Conservation (phyloP, 2,888 invertebrate species). For the Pandemis corylana region DNA sequence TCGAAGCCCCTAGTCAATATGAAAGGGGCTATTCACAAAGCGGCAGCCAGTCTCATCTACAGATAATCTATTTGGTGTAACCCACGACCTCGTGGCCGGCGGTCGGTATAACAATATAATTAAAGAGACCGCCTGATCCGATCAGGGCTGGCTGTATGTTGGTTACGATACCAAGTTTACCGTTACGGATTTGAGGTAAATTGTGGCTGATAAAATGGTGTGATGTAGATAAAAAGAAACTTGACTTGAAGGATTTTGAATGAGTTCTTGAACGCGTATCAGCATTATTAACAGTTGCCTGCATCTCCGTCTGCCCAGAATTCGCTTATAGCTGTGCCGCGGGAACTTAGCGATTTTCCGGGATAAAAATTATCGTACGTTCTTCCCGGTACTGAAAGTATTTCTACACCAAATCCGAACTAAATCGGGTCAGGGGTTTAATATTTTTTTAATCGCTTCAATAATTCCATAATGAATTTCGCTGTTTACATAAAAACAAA, state of each 20-base stretch:
- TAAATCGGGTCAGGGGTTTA: no score
- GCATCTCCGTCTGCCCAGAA: no score
- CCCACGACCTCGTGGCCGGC: slow-evolving; percentile 78
- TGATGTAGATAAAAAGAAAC: neutral
- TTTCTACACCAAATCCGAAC: no score
- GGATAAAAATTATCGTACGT: no score
- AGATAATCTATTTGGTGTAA: slow-evolving; percentile 84
- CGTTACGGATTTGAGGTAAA: slow-evolving; percentile 4
- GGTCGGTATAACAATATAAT: slow-evolving; percentile 82
- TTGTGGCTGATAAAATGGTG: neutral
- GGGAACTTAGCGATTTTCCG: no score
- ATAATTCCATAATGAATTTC: no score
- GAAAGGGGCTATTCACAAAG: slow-evolving; percentile 70
- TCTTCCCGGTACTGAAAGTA: no score
- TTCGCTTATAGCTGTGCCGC: neutral
- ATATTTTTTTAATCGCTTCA: no score
- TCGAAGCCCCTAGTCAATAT: slow-evolving; percentile 54
- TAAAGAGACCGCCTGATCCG: slow-evolving; percentile 74
- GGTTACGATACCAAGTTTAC: slow-evolving; percentile 2
- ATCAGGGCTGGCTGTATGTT: slow-evolving; percentile 45
- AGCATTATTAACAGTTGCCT: no score
- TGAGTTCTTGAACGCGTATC: no score
- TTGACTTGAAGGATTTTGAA: no score
- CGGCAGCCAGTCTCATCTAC: slow-evolving; percentile 74
- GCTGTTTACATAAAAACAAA: no score